Evolutionary conservation across 2,797 vertebrate genomes (phyloP).

Genomic region (Notamacropus eugenii): DNA sequence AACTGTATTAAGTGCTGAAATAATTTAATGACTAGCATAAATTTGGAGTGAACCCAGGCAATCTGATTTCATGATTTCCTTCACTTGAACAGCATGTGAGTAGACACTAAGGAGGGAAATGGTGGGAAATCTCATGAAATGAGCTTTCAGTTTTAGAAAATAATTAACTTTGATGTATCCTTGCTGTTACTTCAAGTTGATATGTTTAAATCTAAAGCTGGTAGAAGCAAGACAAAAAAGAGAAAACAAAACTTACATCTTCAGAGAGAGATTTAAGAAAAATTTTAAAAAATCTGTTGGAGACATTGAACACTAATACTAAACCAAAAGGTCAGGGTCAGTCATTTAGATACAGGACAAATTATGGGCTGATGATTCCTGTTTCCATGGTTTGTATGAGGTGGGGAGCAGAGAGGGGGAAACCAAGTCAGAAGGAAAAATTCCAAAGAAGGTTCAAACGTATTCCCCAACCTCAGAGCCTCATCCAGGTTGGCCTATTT

Average conservation of each 20-base stretch:
- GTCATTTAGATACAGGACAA: slow-evolving; percentile 46
- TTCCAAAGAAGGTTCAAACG: slow-evolving; percentile 65
- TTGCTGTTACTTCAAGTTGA: slow-evolving; percentile 57
- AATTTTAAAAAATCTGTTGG: neutral
- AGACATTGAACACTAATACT: neutral
- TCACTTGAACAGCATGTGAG: neutral
- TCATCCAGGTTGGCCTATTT: slow-evolving; percentile 62
- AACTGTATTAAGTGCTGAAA: neutral
- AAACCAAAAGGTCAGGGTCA: slow-evolving; percentile 47
- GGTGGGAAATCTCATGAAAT: slow-evolving; percentile 53
- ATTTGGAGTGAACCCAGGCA: neutral
- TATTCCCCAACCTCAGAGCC: slow-evolving; percentile 66
- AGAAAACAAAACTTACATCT: slow-evolving; percentile 55
- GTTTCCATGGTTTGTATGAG: slow-evolving; percentile 62
- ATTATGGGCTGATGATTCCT: slow-evolving; percentile 51
- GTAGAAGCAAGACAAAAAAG: slow-evolving; percentile 17
- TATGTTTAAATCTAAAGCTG: slow-evolving; percentile 66
- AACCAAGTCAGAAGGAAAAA: slow-evolving; percentile 61
- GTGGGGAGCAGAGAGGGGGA: slow-evolving; percentile 24
- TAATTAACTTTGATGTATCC: slow-evolving; percentile 60
- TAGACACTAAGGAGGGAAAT: neutral
- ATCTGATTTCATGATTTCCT: neutral
- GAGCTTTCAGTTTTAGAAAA: slow-evolving; percentile 65
- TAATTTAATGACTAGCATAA: neutral
- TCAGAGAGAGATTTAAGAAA: slow-evolving; percentile 56